Evolutionary conservation across 1,140 invertebrate species (phyloP), one percentile per base, ranked within the genome.

Genomic region (Musca vetustissima): DNA sequence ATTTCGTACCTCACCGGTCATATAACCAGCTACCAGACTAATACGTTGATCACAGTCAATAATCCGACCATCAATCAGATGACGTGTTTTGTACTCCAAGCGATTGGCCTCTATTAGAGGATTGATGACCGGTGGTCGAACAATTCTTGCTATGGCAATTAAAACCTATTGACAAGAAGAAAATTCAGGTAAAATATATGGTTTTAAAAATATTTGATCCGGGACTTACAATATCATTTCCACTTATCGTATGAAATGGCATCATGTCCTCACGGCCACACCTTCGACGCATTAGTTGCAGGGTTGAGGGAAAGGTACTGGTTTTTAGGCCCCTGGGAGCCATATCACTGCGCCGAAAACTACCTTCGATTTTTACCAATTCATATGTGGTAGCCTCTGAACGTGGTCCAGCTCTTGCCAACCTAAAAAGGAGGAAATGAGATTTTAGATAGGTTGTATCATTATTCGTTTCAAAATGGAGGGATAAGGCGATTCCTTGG

Each of bases 31-130:
- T 1, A 94, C 90, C 17, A 92, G 84, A 0, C 92, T 91, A 69
- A 96, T 93, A 72, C 93, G 87, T 71, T 95, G 92, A 83, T 96
- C 93, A 69, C 91, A 91, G 72, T 90, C 91, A 43, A 95, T 89
- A 67, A 96, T 95, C 66, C 90, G 86, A 1, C 93, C 93, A 78
- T 95, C 92, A 19, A 93, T 86, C 25, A 92, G 85, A 82, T 96
- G 93, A 21, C 93, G 84, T 0, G 93, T 95, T 15, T 91, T 87
- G 77, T 95, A 96, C 80, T 95, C 93, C 81, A 94, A 89, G 69
- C 89, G 88, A 61, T 87, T 89, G 1, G 90, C 88, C 73, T 94
- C 92, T 32, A 93, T 82, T 21, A 91, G 77, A 4, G 89, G 83
- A 73, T 92, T 89, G 1, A 86, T 87, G 55, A 91, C 85, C 11